These are phyloP conservation scores for Eufriesea mexicana DNA, from an alignment of 1,140 invertebrate species.

Conservation along the genomic window DNA sequence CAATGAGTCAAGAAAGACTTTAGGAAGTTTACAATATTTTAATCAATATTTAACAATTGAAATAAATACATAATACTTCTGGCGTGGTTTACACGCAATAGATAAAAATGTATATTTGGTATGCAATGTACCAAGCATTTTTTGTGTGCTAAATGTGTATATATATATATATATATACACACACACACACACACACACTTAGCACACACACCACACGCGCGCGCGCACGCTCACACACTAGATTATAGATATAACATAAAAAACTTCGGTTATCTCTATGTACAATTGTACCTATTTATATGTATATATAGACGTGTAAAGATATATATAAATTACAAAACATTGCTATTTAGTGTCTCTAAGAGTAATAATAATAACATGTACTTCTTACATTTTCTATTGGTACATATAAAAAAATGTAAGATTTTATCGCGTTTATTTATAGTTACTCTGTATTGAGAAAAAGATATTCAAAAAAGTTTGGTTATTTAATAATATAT, in stretches of 20 bases:
- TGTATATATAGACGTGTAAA: constrained; percentile 23
- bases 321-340: constrained; percentile 44
- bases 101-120: constrained; percentile 42
- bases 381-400: constrained; percentile 5
- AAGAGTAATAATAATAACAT: constrained; percentile 22
- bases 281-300: constrained; percentile 29
- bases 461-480: constrained; percentile 3
- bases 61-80: constrained; percentile 73
- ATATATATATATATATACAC: no score
- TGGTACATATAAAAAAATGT: background rate
- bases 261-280: constrained; percentile 48
- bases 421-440: constrained; percentile 15
- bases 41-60: constrained; percentile 80
- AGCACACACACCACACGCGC: no score
- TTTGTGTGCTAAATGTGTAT: constrained; percentile 71
- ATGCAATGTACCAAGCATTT: constrained; percentile 76
- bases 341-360: constrained; percentile 30
- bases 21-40: constrained; percentile 73
- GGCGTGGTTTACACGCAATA: constrained; percentile 62
- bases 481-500: constrained; percentile 19
- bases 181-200: no score
- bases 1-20: background rate
- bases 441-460: background rate
- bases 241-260: constrained; percentile 40
- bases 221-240: no score